A percentile compares a stretch with the other conserved stretches of the same genome.
Evolutionary conservation across 1,140 invertebrate genomes (phyloP).

Genomic region (Drosophila miranda): DNA sequence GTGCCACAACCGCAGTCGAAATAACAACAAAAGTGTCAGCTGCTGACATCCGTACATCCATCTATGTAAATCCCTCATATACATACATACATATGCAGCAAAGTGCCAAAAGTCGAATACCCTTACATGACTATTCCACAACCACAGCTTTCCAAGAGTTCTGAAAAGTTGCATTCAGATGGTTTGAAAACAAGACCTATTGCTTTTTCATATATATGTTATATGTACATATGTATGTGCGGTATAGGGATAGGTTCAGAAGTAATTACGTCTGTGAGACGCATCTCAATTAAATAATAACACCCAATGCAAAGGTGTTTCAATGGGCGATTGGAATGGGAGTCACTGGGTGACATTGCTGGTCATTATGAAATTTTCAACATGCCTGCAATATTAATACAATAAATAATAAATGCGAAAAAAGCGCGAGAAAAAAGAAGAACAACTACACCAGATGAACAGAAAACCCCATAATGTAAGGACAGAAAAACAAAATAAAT

Average conservation of each 20-base stretch:
- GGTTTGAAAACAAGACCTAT: too few species aligned
- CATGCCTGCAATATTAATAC: slow-evolving; percentile 66
- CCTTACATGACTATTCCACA: too few species aligned
- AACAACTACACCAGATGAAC: slow-evolving; percentile 5
- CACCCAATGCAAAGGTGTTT: too few species aligned
- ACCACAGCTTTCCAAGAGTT: too few species aligned
- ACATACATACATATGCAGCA: slow-evolving; percentile 20
- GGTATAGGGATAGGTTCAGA: too few species aligned
- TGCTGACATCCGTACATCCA: slow-evolving; percentile 5
- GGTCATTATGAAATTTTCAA: slow-evolving; percentile 68
- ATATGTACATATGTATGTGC: too few species aligned
- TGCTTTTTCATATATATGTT: too few species aligned
- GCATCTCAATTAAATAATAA: slow-evolving; percentile 6
- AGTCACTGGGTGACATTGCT: slow-evolving; percentile 48
- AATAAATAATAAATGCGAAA: slow-evolving; percentile 63
- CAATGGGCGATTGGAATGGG: neutral
- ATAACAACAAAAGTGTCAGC: slow-evolving; percentile 44
- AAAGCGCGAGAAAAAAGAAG: slow-evolving; percentile 28
- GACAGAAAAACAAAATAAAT: neutral
- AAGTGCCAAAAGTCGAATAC: neutral
- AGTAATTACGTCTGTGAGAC: too few species aligned
- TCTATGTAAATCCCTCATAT: neutral
- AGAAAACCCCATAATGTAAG: slow-evolving; percentile 2
- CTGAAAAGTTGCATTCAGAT: too few species aligned
- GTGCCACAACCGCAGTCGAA: slow-evolving; percentile 39